phyloP scores from a whole-genome alignment of 2,113 vertebrate genomes.

The Labeo rohita region DNA sequence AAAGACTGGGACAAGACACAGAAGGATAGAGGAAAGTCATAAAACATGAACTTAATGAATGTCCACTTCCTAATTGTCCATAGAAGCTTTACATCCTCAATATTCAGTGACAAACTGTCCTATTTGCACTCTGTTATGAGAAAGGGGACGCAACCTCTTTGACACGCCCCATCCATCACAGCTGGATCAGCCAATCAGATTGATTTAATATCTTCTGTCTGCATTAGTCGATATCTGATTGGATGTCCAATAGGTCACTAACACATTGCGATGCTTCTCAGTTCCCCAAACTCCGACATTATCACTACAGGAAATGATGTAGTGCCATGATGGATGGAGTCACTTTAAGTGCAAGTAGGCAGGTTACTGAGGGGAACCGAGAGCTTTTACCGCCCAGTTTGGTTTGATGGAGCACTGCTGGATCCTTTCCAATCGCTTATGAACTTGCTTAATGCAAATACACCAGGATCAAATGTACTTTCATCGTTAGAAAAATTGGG shows the following conservation, averaged over 20 bases:
- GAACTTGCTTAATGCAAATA: constrained; percentile 23
- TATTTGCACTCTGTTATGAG: constrained; percentile 15
- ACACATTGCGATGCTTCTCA: neutral
- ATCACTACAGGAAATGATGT: constrained; percentile 35
- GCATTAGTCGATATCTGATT: constrained; percentile 22
- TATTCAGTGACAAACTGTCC: constrained; percentile 33
- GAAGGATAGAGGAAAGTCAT: constrained; percentile 15
- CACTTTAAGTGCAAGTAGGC: constrained; percentile 16
- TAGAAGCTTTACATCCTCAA: constrained; percentile 10
- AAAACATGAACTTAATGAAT: constrained; percentile 37
- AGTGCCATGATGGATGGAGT: constrained; percentile 29
- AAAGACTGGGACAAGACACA: neutral
- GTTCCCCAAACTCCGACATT: neutral
- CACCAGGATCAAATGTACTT: constrained; percentile 11
- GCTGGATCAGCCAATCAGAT: constrained; percentile 9
- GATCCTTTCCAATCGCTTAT: constrained; percentile 3
- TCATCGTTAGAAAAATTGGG: neutral
- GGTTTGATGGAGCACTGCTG: constrained; percentile 30
- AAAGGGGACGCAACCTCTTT: neutral
- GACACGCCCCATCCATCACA: constrained; percentile 24
- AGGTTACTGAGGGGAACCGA: constrained; percentile 23
- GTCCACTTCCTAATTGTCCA: constrained; percentile 28
- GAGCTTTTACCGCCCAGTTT: constrained; percentile 28
- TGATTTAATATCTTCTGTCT: constrained; percentile 1
- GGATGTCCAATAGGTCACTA: constrained; percentile 31